phyloP scores from a whole-genome alignment of 1,140 invertebrate species.

The Trichonephila clavata region DNA sequence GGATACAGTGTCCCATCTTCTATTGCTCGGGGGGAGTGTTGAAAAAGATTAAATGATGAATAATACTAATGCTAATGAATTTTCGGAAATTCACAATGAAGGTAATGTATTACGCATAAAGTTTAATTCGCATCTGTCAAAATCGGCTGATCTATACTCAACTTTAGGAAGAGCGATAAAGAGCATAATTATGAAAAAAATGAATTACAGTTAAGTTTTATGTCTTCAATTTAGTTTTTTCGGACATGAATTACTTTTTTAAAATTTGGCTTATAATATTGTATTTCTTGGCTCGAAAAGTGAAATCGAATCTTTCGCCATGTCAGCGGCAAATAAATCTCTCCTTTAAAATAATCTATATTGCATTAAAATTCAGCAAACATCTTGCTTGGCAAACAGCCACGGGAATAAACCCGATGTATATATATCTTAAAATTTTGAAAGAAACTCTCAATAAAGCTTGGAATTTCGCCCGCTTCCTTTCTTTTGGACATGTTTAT shows the following conservation, averaged over 20 bases:
- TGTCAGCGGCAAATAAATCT: constrained; percentile 63
- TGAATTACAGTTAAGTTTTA: not conserved
- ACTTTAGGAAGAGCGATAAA: too few relatives aligned
- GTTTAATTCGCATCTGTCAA: too few relatives aligned
- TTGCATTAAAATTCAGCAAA: constrained; percentile 69
- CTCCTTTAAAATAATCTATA: constrained; percentile 58
- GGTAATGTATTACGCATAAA: too few relatives aligned
- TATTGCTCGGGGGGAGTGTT: too few relatives aligned
- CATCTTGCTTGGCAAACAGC: constrained; percentile 69
- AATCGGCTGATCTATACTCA: too few relatives aligned
- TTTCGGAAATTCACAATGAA: too few relatives aligned
- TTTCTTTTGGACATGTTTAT: constrained; percentile 68
- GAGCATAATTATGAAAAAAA: too few relatives aligned
- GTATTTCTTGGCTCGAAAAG: constrained; percentile 44
- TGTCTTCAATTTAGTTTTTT: not conserved
- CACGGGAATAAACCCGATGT: constrained; percentile 61
- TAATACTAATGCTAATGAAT: too few relatives aligned
- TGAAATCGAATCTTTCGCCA: constrained; percentile 54
- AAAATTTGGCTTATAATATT: constrained; percentile 47
- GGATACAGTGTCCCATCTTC: too few relatives aligned
- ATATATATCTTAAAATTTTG: constrained; percentile 58
- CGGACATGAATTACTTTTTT: constrained; percentile 35
- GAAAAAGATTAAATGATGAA: too few relatives aligned
- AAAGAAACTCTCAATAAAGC: constrained; percentile 64
- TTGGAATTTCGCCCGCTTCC: constrained; percentile 40